Evolutionary conservation across 2,797 vertebrate species (phyloP), one percentile per base, ranked within the genome.

Genomic region (Hyperoplus lanceolatus): DNA sequence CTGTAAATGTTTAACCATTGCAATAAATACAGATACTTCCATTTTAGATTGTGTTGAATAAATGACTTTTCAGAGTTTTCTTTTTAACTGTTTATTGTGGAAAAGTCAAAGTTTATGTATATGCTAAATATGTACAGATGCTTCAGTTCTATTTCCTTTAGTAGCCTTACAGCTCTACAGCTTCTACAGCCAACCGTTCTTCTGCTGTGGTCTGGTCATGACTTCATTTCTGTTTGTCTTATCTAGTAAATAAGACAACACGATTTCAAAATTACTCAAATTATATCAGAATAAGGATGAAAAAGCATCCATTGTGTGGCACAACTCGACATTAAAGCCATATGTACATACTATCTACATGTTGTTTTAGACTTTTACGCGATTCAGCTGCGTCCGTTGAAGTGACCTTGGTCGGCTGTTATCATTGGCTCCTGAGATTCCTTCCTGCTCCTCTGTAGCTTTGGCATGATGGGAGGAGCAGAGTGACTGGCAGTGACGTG

Each of bases 381-480:
- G 41, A 72, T 50, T 94, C 85, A 94, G 80, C 85, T 70, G 72
- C 67, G 41, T 57, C 91, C 86, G 0, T 88, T 93, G 67, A 80
- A 53, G 75, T 76, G 84, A 78, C 49, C 60, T 6, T 70, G 85
- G 68, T 86, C 69, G 0, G 53, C 29, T 16, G 68, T 21, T 9
- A 81, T 68, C 50, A 86, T 90, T 1, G 75, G 85, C 8, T 88
- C 86, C 75, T 87, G 80, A 29, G 81, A 86, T 81, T 90, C 85
- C 58, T 81, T 93, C 80, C 81, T 90, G 87, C 81, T 94, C 70
- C 91, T 90, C 36, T 82, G 87, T 81, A 94, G 92, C 88, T 96
- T 96, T 1, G 95, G 95, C 53, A 92, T 75, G 69, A 93, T 61
- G 0, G 93, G 93, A 75, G 94, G 94, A 10, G 91, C 85, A 21